Evolutionary conservation across 2,888 invertebrate genomes (phyloP), one percentile per base, ranked within the genome.

Genomic region (Drosophila recens): DNA sequence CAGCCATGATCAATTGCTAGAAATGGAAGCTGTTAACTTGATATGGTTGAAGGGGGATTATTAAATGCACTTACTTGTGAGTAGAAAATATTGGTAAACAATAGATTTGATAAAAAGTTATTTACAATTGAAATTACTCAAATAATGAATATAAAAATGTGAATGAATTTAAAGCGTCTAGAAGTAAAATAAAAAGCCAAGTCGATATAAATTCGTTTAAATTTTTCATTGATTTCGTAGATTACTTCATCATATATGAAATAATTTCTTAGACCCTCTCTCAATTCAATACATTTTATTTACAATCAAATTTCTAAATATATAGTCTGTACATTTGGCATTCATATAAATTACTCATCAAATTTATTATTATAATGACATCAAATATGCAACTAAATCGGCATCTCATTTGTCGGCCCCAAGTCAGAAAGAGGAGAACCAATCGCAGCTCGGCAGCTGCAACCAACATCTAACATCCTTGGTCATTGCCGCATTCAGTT

Each of bases 361-460:
- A 20, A 13, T 8, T 34, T 13, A 11, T 23, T 36, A 51, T 5
- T 4, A 23, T n/a, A 45, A 38, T 52, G 6, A n/a, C 10, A n/a
- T 52, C 38, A 27, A 15, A 52, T n/a, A 38, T 15, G 13, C 3
- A 38, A 27, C 52, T 27, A 53, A 40, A 17, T 40, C 53, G 40
- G 27, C 53, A 40, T 53, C 27, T 27, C 4, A 27, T 53, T 53
- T 40, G 38, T 23, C n/a, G 13, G 3, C 46, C 46, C 53, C 42
- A 59, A 52, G 17, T 27, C 20, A 15, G 11, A 6, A 46, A 57
- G 3, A 52, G 54, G 3, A 57, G 54, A 30, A 54, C 65, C 71
- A 75, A 63, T 74, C 53, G n/a, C 53, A 74, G 54, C 15, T 13
- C 23, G 36, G 23, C 59, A 61, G 15, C 43, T 36, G 34, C 57